phyloP scores from a whole-genome alignment of 2,888 invertebrate genomes.

The Drosophila kanekoi region DNA sequence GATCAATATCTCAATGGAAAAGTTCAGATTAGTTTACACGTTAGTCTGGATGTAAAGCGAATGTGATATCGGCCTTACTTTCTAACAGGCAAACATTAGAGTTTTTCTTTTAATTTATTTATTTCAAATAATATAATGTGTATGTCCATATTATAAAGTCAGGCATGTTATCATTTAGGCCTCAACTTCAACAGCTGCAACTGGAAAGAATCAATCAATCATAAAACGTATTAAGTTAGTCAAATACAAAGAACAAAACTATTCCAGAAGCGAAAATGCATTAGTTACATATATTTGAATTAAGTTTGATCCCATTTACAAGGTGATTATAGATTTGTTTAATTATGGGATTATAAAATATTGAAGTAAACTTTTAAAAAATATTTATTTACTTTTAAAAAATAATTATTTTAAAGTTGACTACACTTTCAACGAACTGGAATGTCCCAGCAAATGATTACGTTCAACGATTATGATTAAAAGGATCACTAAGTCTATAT shows the following conservation, averaged over 20 bases:
- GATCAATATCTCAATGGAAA: conserved; percentile 6
- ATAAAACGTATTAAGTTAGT: conserved; percentile 83
- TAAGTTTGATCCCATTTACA: conserved; percentile 21
- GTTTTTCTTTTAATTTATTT: conserved; percentile 69
- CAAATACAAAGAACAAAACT: conserved; percentile 73
- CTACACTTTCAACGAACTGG: not conserved
- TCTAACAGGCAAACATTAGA: conserved; percentile 64
- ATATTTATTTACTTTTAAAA: not conserved
- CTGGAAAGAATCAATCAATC: conserved; percentile 85
- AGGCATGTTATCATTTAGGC: conserved; percentile 83
- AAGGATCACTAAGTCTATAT: conserved; percentile 32
- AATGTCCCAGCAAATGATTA: conserved; percentile 19
- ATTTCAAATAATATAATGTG: conserved; percentile 67
- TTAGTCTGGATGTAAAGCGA: conserved; percentile 64
- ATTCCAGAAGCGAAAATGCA: conserved; percentile 63
- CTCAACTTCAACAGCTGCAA: conserved; percentile 85
- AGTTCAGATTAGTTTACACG: conserved; percentile 22
- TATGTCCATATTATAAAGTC: conserved; percentile 80
- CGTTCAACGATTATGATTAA: conserved; percentile 30
- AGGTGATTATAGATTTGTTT: conserved; percentile 1
- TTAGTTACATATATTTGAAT: conserved; percentile 70
- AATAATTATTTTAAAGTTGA: not conserved
- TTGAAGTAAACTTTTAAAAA: not conserved
- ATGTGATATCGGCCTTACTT: conserved; percentile 55
- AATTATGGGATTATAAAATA: not conserved